These are phyloP conservation scores for Panagrolaimus sp. DNA, from an alignment of 1,140 invertebrate species.

Conservation along the genomic window DNA sequence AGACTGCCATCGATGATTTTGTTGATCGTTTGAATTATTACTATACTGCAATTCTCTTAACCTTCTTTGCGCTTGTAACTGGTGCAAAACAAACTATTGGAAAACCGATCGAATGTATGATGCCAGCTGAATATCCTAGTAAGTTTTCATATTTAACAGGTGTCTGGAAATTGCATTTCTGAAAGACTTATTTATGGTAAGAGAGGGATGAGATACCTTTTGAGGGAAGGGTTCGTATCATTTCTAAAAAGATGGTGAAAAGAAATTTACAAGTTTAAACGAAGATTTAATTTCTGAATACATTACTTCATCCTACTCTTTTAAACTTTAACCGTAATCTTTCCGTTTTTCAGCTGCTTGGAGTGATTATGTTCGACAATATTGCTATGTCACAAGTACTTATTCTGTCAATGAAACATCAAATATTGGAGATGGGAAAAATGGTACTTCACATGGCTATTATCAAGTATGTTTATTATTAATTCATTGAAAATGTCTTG, in stretches of 20 bases:
- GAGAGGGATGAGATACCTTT: too few species aligned
- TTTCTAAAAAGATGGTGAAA: too few species aligned
- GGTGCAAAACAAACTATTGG: conserved; percentile 1
- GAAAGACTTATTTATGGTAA: background rate
- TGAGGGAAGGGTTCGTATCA: too few species aligned
- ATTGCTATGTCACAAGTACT: background rate
- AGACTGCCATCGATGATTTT: background rate
- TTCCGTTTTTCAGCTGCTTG: background rate
- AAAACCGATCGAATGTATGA: background rate
- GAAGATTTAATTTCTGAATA: too few species aligned
- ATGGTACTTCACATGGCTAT: background rate
- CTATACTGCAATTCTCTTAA: background rate
- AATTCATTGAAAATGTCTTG: too few species aligned
- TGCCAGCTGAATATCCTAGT: background rate
- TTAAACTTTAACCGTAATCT: background rate
- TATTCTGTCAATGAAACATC: background rate
- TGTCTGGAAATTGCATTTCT: background rate
- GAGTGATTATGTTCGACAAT: background rate
- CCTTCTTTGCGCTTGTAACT: background rate
- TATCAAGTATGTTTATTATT: background rate
- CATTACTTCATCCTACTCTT: too few species aligned
- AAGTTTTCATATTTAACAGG: background rate
- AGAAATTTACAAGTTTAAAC: too few species aligned
- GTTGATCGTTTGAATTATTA: background rate
- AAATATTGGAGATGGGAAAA: background rate